A percentile compares a stretch with the other conserved stretches of the same genome.
These are phyloP conservation scores for Isoperla grammatica DNA, from an alignment of 2,888 invertebrate genomes.

Conservation along the genomic window DNA sequence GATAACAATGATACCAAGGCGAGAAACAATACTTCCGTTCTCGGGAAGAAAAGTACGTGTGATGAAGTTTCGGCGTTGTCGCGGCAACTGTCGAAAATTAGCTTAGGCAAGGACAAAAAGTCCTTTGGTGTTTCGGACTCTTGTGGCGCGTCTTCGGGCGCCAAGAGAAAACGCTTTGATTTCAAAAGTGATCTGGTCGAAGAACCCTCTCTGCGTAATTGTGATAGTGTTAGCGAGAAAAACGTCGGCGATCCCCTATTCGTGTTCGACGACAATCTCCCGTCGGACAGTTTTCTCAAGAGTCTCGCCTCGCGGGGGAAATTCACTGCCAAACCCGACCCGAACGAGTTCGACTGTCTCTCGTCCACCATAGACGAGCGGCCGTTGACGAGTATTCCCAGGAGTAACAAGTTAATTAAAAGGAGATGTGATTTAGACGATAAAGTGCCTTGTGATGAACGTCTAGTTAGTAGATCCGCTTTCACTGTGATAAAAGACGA, in stretches of 20 bases:
- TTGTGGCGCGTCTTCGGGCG: slow-evolving; percentile 3
- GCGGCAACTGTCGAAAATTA: not conserved
- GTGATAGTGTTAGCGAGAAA: no score
- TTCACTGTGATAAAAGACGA: no score
- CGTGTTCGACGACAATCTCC: no score
- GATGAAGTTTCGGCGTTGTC: not conserved
- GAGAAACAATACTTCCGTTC: no score
- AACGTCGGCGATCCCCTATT: no score
- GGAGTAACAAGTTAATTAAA: not conserved
- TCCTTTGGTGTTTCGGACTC: not conserved
- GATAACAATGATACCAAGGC: slow-evolving; percentile 36
- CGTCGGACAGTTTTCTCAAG: no score
- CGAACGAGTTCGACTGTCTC: not conserved
- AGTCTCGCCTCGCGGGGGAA: no score
- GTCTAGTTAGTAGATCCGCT: not conserved
- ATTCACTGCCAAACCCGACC: no score
- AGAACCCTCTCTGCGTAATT: no score
- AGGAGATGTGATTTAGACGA: slow-evolving; percentile 7
- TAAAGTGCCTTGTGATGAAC: slow-evolving; percentile 13
- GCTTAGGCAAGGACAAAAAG: not conserved
- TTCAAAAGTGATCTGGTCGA: not conserved
- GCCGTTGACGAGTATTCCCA: not conserved
- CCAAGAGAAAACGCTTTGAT: slow-evolving; percentile 8
- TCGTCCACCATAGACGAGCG: slow-evolving; percentile 6
- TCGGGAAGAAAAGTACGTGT: not conserved